Evolutionary conservation across 2,888 invertebrate species (phyloP).

Genomic region (Oxycera nigricornis): DNA sequence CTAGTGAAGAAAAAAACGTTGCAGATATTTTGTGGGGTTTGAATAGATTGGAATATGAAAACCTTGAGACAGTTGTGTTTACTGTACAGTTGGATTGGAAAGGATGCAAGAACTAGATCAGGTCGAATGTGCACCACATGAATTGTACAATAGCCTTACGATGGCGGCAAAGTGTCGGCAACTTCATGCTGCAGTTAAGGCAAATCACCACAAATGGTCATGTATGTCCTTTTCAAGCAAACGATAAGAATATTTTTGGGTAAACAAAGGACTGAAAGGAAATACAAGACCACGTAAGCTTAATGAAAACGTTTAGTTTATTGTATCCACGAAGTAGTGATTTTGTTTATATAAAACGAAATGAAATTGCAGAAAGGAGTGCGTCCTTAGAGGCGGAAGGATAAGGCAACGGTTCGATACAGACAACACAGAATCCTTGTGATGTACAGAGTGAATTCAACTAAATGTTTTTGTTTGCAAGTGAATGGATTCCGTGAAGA

Average conservation of each 20-base stretch:
- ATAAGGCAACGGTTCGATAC: not conserved
- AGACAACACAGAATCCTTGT: not conserved
- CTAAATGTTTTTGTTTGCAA: slow-evolving; percentile 18
- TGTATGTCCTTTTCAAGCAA: not conserved
- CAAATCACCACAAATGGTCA: slow-evolving; percentile 11
- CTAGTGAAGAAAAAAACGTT: not conserved
- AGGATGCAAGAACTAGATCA: too few species aligned
- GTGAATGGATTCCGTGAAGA: not conserved
- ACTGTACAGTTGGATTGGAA: too few species aligned
- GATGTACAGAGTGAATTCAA: not conserved
- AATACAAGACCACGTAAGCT: slow-evolving; percentile 27
- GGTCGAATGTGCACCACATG: slow-evolving; percentile 1
- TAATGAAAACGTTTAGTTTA: slow-evolving; percentile 36
- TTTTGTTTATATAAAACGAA: slow-evolving; percentile 21
- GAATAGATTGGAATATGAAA: not conserved
- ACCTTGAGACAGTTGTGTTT: slow-evolving; percentile 24
- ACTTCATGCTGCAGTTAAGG: not conserved
- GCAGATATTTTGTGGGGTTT: not conserved
- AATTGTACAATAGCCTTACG: not conserved
- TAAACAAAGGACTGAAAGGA: slow-evolving; percentile 23
- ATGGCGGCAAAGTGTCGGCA: slow-evolving; percentile 14
- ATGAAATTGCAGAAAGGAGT: slow-evolving; percentile 5
- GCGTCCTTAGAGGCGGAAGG: not conserved
- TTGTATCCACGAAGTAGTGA: slow-evolving; percentile 17
- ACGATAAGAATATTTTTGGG: slow-evolving; percentile 7